A percentile compares a stretch with the other conserved stretches of the same genome.
Conservation (phyloP, 2,113 vertebrate species). For the Hemiscyllium ocellatum region DNA sequence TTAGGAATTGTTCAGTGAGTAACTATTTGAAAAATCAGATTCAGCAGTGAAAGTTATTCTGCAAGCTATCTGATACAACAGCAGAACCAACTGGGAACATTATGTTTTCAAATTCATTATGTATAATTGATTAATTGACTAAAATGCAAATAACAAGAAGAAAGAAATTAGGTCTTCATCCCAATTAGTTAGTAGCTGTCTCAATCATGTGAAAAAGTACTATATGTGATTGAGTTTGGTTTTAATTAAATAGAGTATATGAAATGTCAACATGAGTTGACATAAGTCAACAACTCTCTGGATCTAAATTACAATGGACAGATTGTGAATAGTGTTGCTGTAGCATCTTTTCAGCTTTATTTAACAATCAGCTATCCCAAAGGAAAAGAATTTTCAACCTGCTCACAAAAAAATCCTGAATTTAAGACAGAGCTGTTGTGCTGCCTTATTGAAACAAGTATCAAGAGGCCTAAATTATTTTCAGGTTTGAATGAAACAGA, state of each 20-base stretch:
- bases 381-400: background rate
- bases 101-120: conserved; percentile 15
- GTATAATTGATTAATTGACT: conserved; percentile 26
- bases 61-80: background rate
- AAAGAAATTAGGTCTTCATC: conserved; percentile 17
- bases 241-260: conserved; percentile 31
- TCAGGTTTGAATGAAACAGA: background rate
- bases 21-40: background rate
- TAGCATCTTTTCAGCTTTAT: background rate
- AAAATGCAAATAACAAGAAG: conserved; percentile 23
- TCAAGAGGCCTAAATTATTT: background rate
- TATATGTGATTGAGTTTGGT: conserved; percentile 2
- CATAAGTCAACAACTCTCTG: background rate
- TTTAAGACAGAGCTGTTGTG: too few relatives aligned
- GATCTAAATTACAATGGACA: background rate
- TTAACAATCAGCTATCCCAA: background rate
- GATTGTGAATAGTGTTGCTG: background rate
- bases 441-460: background rate
- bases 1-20: background rate
- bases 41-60: background rate
- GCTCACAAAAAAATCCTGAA: background rate
- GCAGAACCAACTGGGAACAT: background rate
- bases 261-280: background rate
- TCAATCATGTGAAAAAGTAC: conserved; percentile 17
- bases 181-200: background rate